Evolutionary conservation across 2,888 invertebrate species (phyloP).

Genomic region (Uloborus plumipes): DNA sequence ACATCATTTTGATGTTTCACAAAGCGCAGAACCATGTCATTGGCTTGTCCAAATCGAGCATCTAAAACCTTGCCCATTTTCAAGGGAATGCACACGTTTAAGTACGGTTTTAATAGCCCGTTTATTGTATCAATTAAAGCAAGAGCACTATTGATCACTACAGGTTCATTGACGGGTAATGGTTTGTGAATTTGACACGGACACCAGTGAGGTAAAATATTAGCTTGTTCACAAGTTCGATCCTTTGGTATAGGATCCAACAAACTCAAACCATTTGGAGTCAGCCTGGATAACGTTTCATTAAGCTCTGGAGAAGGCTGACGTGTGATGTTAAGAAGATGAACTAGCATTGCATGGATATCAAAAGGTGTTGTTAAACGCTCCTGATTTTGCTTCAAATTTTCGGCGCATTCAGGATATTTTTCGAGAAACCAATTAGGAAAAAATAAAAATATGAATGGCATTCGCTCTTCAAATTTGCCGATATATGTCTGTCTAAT

Average conservation of each 20-base stretch:
- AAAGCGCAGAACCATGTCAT: conserved; percentile 60
- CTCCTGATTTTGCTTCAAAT: conserved; percentile 69
- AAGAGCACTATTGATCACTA: conserved; percentile 47
- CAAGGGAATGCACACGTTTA: conserved; percentile 33
- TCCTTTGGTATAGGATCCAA: conserved; percentile 69
- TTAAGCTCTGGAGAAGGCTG: conserved; percentile 45
- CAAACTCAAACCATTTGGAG: conserved; percentile 68
- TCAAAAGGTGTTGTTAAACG: conserved; percentile 72
- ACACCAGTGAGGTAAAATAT: conserved; percentile 71
- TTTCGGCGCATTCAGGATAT: conserved; percentile 67
- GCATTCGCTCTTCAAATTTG: conserved; percentile 72
- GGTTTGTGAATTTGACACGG: conserved; percentile 67
- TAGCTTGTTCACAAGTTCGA: conserved; percentile 71
- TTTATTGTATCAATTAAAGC: conserved; percentile 61
- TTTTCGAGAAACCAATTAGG: conserved; percentile 69
- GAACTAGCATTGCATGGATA: conserved; percentile 70
- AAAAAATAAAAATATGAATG: conserved; percentile 70
- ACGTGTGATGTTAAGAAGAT: conserved; percentile 67
- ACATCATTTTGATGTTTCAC: conserved; percentile 62
- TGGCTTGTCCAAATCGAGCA: conserved; percentile 61
- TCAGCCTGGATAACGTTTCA: conserved; percentile 14
- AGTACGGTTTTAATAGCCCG: conserved; percentile 37
- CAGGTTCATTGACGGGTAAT: conserved; percentile 36
- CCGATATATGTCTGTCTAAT: conserved; percentile 83
- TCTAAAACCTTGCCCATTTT: conserved; percentile 46